Percentiles rank a stretch among this genome's conserved stretches.
phyloP scores from a whole-genome alignment of 2,113 vertebrate species.

The Ictalurus furcatus region DNA sequence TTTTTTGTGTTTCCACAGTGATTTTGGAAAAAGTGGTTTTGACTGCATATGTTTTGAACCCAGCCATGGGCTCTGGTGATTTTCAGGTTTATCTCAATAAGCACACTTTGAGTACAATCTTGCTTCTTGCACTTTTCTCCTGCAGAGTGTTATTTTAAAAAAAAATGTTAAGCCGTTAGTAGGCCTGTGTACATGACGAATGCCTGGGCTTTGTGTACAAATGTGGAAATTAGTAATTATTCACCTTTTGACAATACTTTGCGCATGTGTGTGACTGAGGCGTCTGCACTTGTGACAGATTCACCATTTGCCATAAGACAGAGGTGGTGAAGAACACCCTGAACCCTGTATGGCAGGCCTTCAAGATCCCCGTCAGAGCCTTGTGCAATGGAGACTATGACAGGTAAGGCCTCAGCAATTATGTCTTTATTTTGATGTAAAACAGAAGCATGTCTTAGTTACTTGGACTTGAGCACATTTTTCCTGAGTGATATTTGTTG shows the following conservation, averaged over 20 bases:
- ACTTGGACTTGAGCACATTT: background rate
- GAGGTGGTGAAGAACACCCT: slow-evolving; percentile 90
- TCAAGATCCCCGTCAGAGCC: slow-evolving; percentile 87
- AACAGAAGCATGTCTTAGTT: background rate
- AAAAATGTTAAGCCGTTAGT: background rate
- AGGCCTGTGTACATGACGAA: background rate
- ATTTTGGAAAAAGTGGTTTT: background rate
- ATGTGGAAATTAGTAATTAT: background rate
- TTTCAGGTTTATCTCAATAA: background rate
- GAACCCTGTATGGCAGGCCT: slow-evolving; percentile 92
- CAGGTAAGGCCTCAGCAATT: slow-evolving; percentile 67
- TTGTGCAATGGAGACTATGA: slow-evolving; percentile 93
- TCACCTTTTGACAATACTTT: background rate
- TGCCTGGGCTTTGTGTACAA: background rate
- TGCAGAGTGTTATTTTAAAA: background rate
- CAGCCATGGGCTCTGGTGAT: background rate
- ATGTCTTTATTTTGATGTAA: background rate
- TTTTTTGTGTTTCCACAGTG: background rate
- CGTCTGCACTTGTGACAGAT: slow-evolving; percentile 68
- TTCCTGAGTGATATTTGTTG: background rate
- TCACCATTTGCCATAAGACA: slow-evolving; percentile 92
- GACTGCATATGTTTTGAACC: background rate
- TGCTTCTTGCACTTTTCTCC: background rate
- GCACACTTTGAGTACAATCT: background rate
- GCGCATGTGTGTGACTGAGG: background rate